Evolutionary conservation across 1,140 invertebrate genomes (phyloP).

Genomic region (Drosophila guanche): DNA sequence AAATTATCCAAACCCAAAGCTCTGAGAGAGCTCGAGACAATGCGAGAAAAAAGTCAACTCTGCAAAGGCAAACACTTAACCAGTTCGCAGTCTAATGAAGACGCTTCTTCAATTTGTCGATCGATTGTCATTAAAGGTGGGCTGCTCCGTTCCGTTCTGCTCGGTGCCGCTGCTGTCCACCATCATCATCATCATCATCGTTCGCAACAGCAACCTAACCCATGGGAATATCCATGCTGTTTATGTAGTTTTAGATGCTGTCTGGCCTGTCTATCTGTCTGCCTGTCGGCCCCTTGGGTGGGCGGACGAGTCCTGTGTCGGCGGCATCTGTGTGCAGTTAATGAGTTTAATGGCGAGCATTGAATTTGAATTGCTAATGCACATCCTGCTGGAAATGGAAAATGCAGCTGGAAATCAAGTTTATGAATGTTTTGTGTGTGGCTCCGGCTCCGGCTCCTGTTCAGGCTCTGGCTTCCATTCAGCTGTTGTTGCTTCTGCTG

Average conservation of each 20-base stretch:
- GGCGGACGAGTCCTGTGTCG: slow-evolving; percentile 11
- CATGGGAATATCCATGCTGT: slow-evolving; percentile 20
- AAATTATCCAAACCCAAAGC: slow-evolving; percentile 42
- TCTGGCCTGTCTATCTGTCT: background rate
- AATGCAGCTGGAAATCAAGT: slow-evolving; percentile 70
- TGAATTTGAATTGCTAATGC: slow-evolving; percentile 82
- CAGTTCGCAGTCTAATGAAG: slow-evolving; percentile 65
- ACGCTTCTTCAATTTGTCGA: slow-evolving; percentile 73
- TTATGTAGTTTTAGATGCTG: slow-evolving; percentile 36
- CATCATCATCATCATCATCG: too few relatives aligned
- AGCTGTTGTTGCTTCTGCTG: slow-evolving; percentile 16
- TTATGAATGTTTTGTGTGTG: slow-evolving; percentile 64
- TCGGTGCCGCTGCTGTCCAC: background rate
- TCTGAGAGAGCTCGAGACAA: background rate
- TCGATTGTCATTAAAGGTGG: slow-evolving; percentile 62
- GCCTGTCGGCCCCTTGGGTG: slow-evolving; percentile 14
- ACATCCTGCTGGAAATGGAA: slow-evolving; percentile 57
- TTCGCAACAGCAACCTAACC: background rate
- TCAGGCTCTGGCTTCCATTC: background rate
- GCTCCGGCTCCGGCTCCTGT: slow-evolving; percentile 7
- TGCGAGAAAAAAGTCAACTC: slow-evolving; percentile 13
- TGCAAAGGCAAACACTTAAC: slow-evolving; percentile 16
- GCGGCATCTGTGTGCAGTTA: slow-evolving; percentile 71
- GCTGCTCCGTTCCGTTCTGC: slow-evolving; percentile 2
- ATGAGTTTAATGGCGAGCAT: slow-evolving; percentile 78